Conservation (phyloP, 2,797 vertebrate genomes). For the Anolis apletophallus region DNA sequence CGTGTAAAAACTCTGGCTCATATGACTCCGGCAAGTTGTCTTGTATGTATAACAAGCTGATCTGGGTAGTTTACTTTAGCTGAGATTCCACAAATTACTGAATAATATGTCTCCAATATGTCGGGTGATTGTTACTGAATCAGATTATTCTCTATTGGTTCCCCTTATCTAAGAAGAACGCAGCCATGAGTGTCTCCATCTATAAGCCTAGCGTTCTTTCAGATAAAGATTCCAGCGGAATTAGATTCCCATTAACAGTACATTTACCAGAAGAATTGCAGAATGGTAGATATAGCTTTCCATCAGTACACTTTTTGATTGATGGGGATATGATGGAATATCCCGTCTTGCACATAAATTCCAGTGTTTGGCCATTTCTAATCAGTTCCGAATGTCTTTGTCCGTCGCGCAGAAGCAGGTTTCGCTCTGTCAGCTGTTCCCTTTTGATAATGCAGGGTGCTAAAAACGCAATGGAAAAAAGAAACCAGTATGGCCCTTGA, state of each 20-base stretch:
- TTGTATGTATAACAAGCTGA: neutral
- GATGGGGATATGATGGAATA: constrained; percentile 7
- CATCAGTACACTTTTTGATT: constrained; percentile 27
- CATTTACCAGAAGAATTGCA: constrained; percentile 35
- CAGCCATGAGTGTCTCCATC: no score
- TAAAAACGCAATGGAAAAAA: constrained; percentile 4
- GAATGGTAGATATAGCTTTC: constrained; percentile 28
- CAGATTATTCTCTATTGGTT: no score
- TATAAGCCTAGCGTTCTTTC: neutral
- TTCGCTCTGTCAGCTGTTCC: constrained; percentile 30
- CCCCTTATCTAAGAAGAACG: no score
- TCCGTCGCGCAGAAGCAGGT: constrained; percentile 22
- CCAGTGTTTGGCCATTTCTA: neutral
- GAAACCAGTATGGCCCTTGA: neutral
- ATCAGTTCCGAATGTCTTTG: constrained; percentile 12
- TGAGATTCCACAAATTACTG: neutral
- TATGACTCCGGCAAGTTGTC: neutral
- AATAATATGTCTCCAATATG: neutral
- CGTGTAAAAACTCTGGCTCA: no score
- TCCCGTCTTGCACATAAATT: constrained; percentile 32
- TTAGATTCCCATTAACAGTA: neutral
- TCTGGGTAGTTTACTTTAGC: neutral
- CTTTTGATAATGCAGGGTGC: constrained; percentile 42
- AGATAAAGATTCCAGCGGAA: neutral
- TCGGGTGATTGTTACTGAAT: no score